Percentiles rank a stretch among this genome's conserved stretches.
phyloP scores from a whole-genome alignment of 1,140 invertebrate genomes.

The Drosophila tsacasi region DNA sequence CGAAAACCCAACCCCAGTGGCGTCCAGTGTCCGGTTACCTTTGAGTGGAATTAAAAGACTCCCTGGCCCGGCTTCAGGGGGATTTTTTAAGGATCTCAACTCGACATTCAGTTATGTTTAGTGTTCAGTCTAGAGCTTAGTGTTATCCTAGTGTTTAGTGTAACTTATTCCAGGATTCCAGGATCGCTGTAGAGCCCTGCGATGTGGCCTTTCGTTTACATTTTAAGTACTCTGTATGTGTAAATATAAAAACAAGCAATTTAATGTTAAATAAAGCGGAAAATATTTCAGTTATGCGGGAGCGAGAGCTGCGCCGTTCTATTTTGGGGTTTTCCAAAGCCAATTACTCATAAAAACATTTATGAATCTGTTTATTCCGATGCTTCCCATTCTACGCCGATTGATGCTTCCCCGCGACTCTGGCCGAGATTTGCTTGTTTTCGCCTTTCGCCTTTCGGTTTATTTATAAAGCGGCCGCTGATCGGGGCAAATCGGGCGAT shows the following conservation, averaged over 20 bases:
- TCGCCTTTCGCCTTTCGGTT: constrained; percentile 19
- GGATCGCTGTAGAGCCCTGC: constrained; percentile 20
- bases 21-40: constrained; percentile 40
- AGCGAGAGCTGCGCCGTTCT: constrained; percentile 22
- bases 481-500: constrained; percentile 39
- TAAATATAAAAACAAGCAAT: constrained; percentile 49
- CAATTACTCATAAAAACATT: constrained; percentile 80
- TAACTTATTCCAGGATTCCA: constrained; percentile 70
- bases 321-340: constrained; percentile 46
- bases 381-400: constrained; percentile 32
- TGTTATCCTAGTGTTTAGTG: constrained; percentile 70
- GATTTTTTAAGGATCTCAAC: constrained; percentile 80
- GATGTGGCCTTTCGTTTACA: constrained; percentile 53
- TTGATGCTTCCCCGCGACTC: constrained; percentile 31
- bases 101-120: constrained; percentile 78
- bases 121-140: constrained; percentile 55
- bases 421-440: constrained; percentile 28
- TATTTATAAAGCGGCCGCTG: constrained; percentile 45
- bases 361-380: constrained; percentile 78
- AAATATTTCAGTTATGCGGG: constrained; percentile 74
- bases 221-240: constrained; percentile 57
- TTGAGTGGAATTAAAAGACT: constrained; percentile 77
- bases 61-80: constrained; percentile 20
- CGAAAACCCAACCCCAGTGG: constrained; percentile 15
- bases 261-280: constrained; percentile 72